Conservation (phyloP, 2,113 vertebrate species). For the Sarotherodon lohbergeri region DNA sequence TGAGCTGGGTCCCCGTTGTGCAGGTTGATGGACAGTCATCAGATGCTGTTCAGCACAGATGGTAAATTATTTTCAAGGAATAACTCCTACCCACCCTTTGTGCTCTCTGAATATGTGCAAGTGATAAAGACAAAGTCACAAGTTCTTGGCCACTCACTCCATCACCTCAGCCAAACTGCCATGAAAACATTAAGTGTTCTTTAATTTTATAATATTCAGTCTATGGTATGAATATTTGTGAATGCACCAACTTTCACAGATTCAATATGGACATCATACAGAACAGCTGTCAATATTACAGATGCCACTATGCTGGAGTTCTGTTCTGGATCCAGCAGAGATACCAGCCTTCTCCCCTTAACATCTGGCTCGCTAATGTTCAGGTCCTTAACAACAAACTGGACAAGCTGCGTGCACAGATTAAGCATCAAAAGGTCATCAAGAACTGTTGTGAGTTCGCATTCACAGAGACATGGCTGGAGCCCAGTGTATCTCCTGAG, state of each 20-base stretch:
- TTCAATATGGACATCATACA: background rate
- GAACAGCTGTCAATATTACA: background rate
- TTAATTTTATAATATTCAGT: background rate
- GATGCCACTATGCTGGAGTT: background rate
- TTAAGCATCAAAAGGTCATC: background rate
- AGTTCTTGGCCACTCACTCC: background rate
- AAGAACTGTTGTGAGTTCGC: background rate
- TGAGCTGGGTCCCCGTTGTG: background rate
- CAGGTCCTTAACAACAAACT: background rate
- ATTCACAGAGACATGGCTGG: background rate
- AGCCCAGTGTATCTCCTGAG: background rate
- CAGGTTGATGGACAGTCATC: constrained; percentile 24
- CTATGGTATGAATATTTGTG: background rate
- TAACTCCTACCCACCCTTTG: background rate
- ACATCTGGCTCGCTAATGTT: background rate
- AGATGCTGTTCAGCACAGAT: constrained; percentile 45
- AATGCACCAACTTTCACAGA: background rate
- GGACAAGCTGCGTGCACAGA: background rate
- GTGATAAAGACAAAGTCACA: background rate
- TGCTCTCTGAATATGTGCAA: background rate
- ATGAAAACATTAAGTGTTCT: background rate
- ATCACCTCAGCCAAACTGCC: background rate
- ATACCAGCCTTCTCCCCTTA: background rate
- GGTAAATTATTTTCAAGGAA: constrained; percentile 47
- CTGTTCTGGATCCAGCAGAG: background rate